Conservation (phyloP, 2,797 vertebrate species). For the Toxotes lorentzi region DNA sequence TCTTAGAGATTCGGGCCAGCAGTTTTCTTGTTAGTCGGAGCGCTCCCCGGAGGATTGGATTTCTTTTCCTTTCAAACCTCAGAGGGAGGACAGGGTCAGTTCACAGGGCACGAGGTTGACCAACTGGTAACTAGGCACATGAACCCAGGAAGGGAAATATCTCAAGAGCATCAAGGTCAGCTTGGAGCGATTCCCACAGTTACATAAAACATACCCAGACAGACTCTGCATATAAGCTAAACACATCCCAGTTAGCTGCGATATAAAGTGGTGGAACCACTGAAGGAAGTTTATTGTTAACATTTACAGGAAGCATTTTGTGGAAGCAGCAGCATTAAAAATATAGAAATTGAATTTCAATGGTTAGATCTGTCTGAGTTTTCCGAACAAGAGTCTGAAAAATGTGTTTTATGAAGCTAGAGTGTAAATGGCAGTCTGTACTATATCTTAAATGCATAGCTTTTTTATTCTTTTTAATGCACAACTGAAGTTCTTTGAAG, state of each 20-base stretch:
- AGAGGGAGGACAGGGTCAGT: conserved; percentile 78
- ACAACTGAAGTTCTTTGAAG: conserved; percentile 30
- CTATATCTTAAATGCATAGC: neutral
- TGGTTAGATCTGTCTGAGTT: neutral
- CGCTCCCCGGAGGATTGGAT: conserved; percentile 78
- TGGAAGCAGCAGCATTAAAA: neutral
- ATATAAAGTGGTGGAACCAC: neutral
- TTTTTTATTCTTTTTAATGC: neutral
- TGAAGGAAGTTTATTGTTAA: neutral
- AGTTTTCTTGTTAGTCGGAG: conserved; percentile 91
- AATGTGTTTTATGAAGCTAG: neutral
- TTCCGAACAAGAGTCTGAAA: neutral
- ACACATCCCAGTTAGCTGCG: conserved; percentile 13
- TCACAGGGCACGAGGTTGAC: conserved; percentile 77
- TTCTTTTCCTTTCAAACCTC: conserved; percentile 79
- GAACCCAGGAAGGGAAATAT: conserved; percentile 75
- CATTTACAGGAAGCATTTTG: conserved; percentile 6
- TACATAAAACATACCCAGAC: conserved; percentile 9
- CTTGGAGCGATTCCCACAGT: conserved; percentile 65
- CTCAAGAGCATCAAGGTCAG: conserved; percentile 74
- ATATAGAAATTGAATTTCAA: neutral
- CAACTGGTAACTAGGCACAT: conserved; percentile 81
- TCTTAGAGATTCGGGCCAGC: conserved; percentile 91
- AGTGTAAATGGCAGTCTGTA: neutral
- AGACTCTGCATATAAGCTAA: conserved; percentile 26